Percentiles rank a stretch among this genome's conserved stretches.
These are phyloP conservation scores for Trinorchestia longiramus DNA, from an alignment of 1,140 invertebrate species.

Conservation along the genomic window DNA sequence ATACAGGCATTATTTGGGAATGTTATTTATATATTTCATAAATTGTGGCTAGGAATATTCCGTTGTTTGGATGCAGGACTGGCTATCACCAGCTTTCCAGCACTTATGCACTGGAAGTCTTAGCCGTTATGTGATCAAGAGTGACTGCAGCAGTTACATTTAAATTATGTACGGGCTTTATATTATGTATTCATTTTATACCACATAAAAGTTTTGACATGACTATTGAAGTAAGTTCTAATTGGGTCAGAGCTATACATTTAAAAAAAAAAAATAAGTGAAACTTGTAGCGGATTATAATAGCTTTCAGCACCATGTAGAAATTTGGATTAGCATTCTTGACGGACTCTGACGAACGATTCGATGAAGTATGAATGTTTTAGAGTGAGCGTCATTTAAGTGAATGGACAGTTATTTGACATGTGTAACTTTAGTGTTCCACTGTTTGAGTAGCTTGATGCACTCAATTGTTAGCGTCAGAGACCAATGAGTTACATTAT, in stretches of 20 bases:
- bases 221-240: background rate
- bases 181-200: background rate
- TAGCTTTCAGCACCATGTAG: background rate
- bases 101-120: background rate
- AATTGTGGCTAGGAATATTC: background rate
- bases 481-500: too few relatives aligned
- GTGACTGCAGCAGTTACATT: background rate
- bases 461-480: too few relatives aligned
- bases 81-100: background rate
- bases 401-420: too few relatives aligned
- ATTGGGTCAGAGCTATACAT: background rate
- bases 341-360: background rate
- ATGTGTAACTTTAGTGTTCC: too few relatives aligned
- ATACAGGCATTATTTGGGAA: too few relatives aligned
- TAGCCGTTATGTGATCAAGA: background rate
- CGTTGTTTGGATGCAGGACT: background rate
- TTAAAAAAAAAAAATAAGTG: background rate
- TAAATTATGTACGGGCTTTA: background rate
- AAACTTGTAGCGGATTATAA: background rate
- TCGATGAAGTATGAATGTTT: background rate
- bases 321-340: background rate
- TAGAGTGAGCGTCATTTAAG: too few relatives aligned
- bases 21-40: background rate
- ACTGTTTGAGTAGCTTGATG: too few relatives aligned
- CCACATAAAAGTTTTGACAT: background rate